phyloP scores from a whole-genome alignment of 1,140 invertebrate species.

The Ooceraea biroi region DNA sequence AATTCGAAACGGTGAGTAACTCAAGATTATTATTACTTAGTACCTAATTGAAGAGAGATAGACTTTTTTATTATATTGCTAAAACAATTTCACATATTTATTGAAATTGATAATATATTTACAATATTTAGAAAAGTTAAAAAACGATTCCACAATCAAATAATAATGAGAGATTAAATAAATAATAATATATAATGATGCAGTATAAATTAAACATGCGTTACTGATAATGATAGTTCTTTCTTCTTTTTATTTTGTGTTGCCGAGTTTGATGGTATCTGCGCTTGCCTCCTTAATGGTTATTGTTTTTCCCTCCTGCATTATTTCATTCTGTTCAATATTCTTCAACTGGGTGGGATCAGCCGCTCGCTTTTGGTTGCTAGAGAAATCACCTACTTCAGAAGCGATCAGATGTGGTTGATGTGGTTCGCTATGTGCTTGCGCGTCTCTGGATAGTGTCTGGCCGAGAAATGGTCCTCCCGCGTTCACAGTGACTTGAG shows the following conservation, averaged over 20 bases:
- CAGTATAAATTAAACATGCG: not conserved
- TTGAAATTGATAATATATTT: conserved; percentile 21
- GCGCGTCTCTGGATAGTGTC: not conserved
- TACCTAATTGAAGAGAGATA: not conserved
- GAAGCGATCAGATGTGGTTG: not conserved
- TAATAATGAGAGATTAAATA: not conserved
- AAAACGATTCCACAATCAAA: conserved; percentile 31
- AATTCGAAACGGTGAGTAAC: conserved; percentile 51
- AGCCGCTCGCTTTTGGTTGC: not conserved
- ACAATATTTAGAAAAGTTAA: conserved; percentile 31
- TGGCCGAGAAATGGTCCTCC: conserved; percentile 35
- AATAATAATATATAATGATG: conserved; percentile 10
- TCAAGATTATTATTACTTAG: conserved; percentile 10
- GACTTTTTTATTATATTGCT: not conserved
- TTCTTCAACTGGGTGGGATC: not conserved
- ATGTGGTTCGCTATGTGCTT: not conserved
- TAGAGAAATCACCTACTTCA: not conserved
- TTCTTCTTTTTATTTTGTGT: not conserved
- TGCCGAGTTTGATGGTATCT: not conserved
- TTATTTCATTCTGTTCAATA: not conserved
- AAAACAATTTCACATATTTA: not conserved
- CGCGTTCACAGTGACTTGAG: conserved; percentile 10
- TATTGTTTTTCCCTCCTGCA: not conserved
- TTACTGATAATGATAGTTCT: not conserved
- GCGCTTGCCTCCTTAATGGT: not conserved